phyloP scores from a whole-genome alignment of 1,140 invertebrate genomes.

The Drosophila littoralis region DNA sequence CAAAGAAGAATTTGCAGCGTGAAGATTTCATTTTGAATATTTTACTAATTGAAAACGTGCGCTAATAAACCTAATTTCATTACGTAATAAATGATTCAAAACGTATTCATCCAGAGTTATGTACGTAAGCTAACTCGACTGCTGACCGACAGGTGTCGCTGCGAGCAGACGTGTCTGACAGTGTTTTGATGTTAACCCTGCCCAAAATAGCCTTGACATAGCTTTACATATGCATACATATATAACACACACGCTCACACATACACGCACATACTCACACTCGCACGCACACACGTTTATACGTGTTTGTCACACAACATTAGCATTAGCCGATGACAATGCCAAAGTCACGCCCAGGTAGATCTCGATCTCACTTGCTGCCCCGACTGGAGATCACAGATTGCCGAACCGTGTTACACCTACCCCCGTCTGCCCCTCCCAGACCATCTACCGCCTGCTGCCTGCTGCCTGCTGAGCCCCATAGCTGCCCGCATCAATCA shows the following conservation, averaged over 20 bases:
- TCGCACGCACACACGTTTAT: slow-evolving; percentile 3
- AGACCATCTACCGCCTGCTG: background rate
- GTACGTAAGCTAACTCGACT: background rate
- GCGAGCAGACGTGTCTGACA: slow-evolving; percentile 47
- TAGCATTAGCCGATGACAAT: slow-evolving; percentile 46
- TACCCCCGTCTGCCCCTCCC: background rate
- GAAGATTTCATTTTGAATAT: background rate
- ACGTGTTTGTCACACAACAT: slow-evolving; percentile 32
- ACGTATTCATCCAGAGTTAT: background rate
- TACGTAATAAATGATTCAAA: too few species aligned
- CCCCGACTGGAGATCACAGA: slow-evolving; percentile 33
- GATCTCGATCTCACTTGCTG: slow-evolving; percentile 29
- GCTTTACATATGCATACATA: slow-evolving; percentile 47
- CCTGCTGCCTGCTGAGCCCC: background rate
- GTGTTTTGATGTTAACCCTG: slow-evolving; percentile 5
- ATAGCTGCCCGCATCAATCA: slow-evolving; percentile 31
- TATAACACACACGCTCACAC: slow-evolving; percentile 14
- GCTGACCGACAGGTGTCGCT: slow-evolving; percentile 54
- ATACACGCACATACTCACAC: background rate
- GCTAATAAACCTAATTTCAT: too few species aligned
- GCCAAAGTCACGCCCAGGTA: slow-evolving; percentile 50
- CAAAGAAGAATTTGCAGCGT: too few species aligned
- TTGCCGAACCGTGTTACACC: slow-evolving; percentile 31
- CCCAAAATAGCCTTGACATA: slow-evolving; percentile 58
- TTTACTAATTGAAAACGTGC: background rate